Evolutionary conservation across 2,888 invertebrate genomes (phyloP), one percentile per base, ranked within the genome.

Genomic region (Dolichopus griseipennis): DNA sequence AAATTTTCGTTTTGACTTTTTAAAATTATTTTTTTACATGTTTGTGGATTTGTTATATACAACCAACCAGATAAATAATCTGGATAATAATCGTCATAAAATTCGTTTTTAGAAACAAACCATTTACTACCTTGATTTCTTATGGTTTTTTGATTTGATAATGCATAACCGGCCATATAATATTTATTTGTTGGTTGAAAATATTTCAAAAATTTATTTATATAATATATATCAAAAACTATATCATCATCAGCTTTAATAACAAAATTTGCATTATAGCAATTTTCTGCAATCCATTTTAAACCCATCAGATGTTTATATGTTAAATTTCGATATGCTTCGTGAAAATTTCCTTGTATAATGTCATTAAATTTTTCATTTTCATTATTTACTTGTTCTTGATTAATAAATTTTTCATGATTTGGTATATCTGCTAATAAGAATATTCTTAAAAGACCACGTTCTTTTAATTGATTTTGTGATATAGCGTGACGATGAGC

Each of bases 181-280:
- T 80, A 75, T 66, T 77, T 74, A n/a, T 77, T 76, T 27, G 77
- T 76, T 20, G 77, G 70, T 22, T 69, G 79, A 3, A 74, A 72
- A 1, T 77, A 76, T 63, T 82, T 79, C 61, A 87, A 74, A 64
- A 85, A 76, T 7, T 79, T 75, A 8, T 83, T 75, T 43, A 88
- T 79, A 71, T 84, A 84, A 73, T 86, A 86, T 33, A 92, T 79
- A 78, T 92, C 88, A 21, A 90, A 85, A 6, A 90, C 87, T 65
- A 88, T 89, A 75, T 93, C 93, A 77, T 93, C 92, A 76, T 93
- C 93, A 79, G 90, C 87, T 84, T 93, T 93, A 41, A 92, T 83
- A 37, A 92, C 83, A 73, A 85, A 90, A 69, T 85, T 83, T 1
- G 87, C 84, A 15, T 83, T 80, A 1, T 75, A 75, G 75, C 92